Conservation (phyloP, 2,113 vertebrate genomes). For the Laterallus jamaicensis region DNA sequence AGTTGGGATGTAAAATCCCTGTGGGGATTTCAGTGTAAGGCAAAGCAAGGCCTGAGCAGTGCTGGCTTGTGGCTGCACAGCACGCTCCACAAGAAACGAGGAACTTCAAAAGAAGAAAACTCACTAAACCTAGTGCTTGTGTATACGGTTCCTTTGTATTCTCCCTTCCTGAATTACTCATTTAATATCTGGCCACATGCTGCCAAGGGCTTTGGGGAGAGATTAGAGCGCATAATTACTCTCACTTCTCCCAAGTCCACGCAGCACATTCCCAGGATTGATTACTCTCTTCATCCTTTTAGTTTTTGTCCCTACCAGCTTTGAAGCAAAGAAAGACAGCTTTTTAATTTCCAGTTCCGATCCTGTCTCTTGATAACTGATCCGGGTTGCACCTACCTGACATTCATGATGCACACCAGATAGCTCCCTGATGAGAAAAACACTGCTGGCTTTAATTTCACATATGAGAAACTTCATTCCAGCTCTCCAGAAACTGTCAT, state of each 20-base stretch:
- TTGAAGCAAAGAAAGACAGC: background rate
- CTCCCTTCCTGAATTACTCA: background rate
- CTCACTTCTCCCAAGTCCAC: background rate
- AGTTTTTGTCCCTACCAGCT: background rate
- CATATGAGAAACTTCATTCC: background rate
- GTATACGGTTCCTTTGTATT: background rate
- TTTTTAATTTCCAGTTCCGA: background rate
- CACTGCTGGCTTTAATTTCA: background rate
- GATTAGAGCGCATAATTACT: background rate
- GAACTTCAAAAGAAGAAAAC: background rate
- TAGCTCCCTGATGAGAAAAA: background rate
- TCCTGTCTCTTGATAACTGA: background rate
- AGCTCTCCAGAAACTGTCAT: background rate
- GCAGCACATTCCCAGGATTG: background rate
- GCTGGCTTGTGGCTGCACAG: background rate
- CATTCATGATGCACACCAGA: background rate
- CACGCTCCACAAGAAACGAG: background rate
- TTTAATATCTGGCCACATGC: background rate
- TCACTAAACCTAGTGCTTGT: background rate
- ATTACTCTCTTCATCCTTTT: background rate
- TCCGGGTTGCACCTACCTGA: background rate
- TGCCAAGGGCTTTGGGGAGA: background rate
- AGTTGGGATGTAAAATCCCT: background rate
- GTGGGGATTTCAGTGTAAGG: background rate
- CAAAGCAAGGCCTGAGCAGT: background rate